Evolutionary conservation across 2,888 invertebrate genomes (phyloP), one percentile per base, ranked within the genome.

Genomic region (Dysmachus trigonus): DNA sequence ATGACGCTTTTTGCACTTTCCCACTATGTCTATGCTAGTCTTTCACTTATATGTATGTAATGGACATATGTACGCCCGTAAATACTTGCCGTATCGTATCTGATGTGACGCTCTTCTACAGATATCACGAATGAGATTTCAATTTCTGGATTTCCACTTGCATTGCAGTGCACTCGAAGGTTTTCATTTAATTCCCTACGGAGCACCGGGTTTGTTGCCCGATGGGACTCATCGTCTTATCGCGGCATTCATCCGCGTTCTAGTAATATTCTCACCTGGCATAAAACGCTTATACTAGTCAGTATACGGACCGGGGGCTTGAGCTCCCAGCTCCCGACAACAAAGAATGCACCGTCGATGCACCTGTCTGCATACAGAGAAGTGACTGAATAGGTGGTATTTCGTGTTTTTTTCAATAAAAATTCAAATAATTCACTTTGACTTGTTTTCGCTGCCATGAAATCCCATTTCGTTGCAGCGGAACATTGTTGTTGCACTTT

Each of bases 121-220:
- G 62, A 71, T 79, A 79, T 79, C 31, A 79, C 31, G 22, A 8
- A 38, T 27, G 79, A 79, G 79, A 79, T 82, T 82, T 82, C 31
- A 72, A 51, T 74, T 74, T 62, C 51, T 31, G 51, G 74, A 85
- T 85, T 85, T 85, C 41, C 71, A 73, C 73, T 51, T 31, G 18
- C 74, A 74, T 51, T 74, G 31, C 85, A 74, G 74, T 51, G 85
- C 85, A 85, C 51, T 85, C 74, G 73, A 74, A 85, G 85, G 85
- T 85, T 85, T 85, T 85, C 85, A 85, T 85, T 85, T 85, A 85
- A 85, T 85, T 74, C 85, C 85, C 47, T 38, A n/a, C n/a, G 31
- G 22, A 22, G 35, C 31, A 31, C 47, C 18, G 47, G n/a, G 30
- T 84, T 41, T 73, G 47, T 47, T 73, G 41, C 38, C 41, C 27